These are phyloP conservation scores for Drosophila repleta DNA, from an alignment of 1,140 invertebrate genomes.

Conservation along the genomic window DNA sequence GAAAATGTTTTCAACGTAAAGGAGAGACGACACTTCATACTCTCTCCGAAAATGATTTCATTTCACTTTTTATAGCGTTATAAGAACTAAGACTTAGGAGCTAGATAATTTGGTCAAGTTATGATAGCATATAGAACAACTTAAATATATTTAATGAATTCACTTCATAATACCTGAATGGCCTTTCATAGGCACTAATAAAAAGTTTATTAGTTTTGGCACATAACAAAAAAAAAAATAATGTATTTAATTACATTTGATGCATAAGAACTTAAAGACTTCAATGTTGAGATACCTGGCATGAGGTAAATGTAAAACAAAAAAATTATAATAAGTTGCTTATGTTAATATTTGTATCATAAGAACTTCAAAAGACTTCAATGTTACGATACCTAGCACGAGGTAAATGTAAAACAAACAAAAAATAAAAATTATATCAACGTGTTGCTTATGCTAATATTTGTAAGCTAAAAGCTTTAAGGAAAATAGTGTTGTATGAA, in stretches of 20 bases:
- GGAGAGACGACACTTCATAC: too few relatives aligned
- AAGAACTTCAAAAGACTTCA: constrained; percentile 3
- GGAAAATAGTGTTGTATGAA: constrained; percentile 2
- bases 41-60: too few relatives aligned
- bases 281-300: background rate
- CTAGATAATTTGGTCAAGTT: background rate
- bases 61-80: too few relatives aligned
- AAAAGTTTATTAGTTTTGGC: constrained; percentile 19
- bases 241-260: constrained; percentile 8
- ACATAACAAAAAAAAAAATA: constrained; percentile 13
- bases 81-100: too few relatives aligned
- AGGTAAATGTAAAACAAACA: background rate
- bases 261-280: constrained; percentile 5
- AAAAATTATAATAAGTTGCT: background rate
- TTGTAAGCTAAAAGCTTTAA: background rate
- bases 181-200: background rate
- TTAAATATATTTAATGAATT: background rate
- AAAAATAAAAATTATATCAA: too few relatives aligned
- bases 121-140: background rate
- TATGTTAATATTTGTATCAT: too few relatives aligned
- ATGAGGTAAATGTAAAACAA: background rate
- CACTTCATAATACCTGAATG: background rate
- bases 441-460: background rate
- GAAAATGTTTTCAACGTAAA: too few relatives aligned
- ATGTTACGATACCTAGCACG: background rate